phyloP scores from a whole-genome alignment of 2,113 vertebrate genomes.

The Herpetotheres cachinnans region DNA sequence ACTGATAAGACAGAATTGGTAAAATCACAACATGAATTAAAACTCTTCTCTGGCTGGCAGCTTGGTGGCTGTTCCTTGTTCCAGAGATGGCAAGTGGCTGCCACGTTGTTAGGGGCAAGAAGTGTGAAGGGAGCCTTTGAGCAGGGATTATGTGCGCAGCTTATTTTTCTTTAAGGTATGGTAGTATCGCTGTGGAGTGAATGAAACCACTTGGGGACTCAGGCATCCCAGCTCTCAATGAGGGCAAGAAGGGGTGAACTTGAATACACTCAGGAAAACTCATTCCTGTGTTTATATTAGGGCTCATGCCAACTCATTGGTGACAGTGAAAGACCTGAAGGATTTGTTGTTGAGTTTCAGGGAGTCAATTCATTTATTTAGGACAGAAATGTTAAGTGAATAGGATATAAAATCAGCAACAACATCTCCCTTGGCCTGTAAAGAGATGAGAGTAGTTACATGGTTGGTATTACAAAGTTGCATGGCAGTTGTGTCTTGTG shows the following conservation, averaged over 20 bases:
- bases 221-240: background rate
- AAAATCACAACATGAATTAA: background rate
- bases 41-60: background rate
- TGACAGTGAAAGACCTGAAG: background rate
- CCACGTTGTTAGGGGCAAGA: background rate
- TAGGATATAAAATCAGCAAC: background rate
- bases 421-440: background rate
- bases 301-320: background rate
- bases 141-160: background rate
- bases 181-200: background rate
- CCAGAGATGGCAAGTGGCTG: background rate
- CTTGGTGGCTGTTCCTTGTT: background rate
- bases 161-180: background rate
- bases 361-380: background rate
- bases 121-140: background rate
- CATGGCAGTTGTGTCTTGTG: rapidly evolving
- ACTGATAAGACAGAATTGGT: background rate
- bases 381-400: background rate
- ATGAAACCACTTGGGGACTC: background rate
- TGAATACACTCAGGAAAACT: background rate
- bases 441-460: background rate
- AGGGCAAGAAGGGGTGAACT: background rate
- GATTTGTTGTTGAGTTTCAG: background rate
- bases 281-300: background rate
- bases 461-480: background rate